These are phyloP conservation scores for Dione vanillae DNA, from an alignment of 2,888 invertebrate species.

Conservation along the genomic window DNA sequence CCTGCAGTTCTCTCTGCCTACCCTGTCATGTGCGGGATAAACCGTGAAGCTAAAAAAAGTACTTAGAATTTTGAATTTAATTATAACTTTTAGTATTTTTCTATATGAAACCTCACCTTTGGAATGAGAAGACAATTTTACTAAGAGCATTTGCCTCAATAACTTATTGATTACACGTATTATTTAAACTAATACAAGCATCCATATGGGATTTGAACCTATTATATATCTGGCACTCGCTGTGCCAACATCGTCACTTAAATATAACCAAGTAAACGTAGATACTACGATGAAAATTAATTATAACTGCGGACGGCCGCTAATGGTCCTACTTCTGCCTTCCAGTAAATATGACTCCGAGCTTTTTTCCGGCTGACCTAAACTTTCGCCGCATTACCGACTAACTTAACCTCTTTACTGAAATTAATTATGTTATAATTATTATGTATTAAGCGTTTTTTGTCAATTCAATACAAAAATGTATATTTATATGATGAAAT, in stretches of 20 bases:
- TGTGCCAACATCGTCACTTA: not conserved
- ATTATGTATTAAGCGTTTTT: not conserved
- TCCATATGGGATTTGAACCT: not conserved
- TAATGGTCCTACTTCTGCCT: conserved; percentile 14
- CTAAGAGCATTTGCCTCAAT: no score
- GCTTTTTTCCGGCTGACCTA: conserved; percentile 20
- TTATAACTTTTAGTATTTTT: no score
- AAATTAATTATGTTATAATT: conserved; percentile 12
- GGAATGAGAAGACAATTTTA: no score
- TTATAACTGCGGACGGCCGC: conserved; percentile 2
- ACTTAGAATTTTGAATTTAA: no score
- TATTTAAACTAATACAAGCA: no score
- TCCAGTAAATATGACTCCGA: conserved; percentile 8
- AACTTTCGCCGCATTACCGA: conserved; percentile 17
- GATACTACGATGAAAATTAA: conserved; percentile 14
- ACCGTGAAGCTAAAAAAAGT: no score
- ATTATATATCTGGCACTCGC: not conserved
- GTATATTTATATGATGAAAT: no score
- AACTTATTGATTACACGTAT: no score
- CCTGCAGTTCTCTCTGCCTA: no score
- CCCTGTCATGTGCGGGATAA: no score
- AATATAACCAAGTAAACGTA: not conserved
- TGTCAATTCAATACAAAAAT: not conserved
- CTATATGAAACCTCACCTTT: no score
- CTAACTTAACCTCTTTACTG: conserved; percentile 17